Percentiles rank a stretch among this genome's conserved stretches.
These are phyloP conservation scores for Drosophila repletoides DNA, from an alignment of 1,140 invertebrate genomes.

Conservation along the genomic window DNA sequence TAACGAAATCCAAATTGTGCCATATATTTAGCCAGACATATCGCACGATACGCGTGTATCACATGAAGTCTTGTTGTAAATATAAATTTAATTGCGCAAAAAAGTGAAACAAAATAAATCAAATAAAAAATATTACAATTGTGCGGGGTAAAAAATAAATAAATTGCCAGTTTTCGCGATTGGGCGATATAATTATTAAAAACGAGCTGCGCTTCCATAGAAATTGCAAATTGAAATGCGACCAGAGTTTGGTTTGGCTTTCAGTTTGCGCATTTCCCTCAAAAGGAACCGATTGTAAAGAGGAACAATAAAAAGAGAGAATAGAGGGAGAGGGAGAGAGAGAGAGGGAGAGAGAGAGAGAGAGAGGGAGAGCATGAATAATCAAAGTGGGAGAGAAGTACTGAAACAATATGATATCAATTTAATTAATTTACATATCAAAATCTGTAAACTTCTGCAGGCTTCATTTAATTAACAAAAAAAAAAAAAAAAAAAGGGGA, in stretches of 20 bases:
- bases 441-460: neutral
- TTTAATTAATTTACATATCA: constrained; percentile 14
- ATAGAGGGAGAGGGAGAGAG: no score
- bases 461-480: neutral
- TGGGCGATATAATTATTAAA: constrained; percentile 49
- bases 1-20: constrained; percentile 22
- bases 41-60: constrained; percentile 26
- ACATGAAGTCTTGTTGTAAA: constrained; percentile 52
- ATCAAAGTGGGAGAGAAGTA: no score
- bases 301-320: constrained; percentile 1
- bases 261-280: neutral
- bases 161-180: constrained; percentile 5
- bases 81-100: constrained; percentile 77
- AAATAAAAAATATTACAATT: constrained; percentile 35
- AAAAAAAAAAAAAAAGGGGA: neutral
- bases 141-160: neutral
- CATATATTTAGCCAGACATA: constrained; percentile 54
- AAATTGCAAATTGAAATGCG: constrained; percentile 63
- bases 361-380: no score
- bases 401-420: neutral
- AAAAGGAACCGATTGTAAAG: neutral
- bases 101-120: constrained; percentile 52
- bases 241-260: neutral
- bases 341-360: no score
- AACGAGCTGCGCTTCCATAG: constrained; percentile 31